Percentiles rank a stretch among this genome's conserved stretches.
phyloP scores from a whole-genome alignment of 2,113 vertebrate genomes.

The Rafetus swinhoei region DNA sequence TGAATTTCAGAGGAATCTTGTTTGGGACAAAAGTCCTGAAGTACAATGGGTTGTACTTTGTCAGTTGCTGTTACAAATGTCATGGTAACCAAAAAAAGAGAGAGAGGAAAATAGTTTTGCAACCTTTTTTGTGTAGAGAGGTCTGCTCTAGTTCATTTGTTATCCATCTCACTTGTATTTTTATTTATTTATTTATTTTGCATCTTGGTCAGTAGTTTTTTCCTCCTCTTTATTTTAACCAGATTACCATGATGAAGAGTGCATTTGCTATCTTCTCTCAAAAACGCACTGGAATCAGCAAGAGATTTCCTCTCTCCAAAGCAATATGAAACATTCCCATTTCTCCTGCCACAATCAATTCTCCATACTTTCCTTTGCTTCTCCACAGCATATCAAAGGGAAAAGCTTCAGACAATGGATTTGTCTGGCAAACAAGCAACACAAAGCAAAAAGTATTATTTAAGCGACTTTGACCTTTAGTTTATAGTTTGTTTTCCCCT shows the following conservation, averaged over 20 bases:
- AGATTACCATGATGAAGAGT: neutral
- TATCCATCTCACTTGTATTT: neutral
- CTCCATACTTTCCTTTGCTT: neutral
- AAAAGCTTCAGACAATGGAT: neutral
- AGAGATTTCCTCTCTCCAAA: neutral
- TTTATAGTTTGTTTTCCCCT: neutral
- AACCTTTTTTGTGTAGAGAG: neutral
- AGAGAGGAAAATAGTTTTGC: neutral
- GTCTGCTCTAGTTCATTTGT: neutral
- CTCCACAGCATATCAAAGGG: neutral
- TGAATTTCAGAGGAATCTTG: neutral
- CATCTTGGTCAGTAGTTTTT: neutral
- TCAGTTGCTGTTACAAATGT: neutral
- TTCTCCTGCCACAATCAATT: neutral
- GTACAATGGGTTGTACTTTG: neutral
- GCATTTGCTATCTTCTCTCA: neutral
- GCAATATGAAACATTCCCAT: neutral
- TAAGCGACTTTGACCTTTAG: neutral
- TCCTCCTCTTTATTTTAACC: neutral
- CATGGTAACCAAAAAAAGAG: neutral
- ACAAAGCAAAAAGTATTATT: neutral
- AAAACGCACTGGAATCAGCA: too few relatives aligned
- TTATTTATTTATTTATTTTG: neutral
- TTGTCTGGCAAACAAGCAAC: neutral
- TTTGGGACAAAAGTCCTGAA: neutral